Percentiles rank a stretch among this genome's conserved stretches.
These are phyloP conservation scores for Chlorospingus semifuscus DNA, from an alignment of 2,797 vertebrate genomes.

Conservation along the genomic window DNA sequence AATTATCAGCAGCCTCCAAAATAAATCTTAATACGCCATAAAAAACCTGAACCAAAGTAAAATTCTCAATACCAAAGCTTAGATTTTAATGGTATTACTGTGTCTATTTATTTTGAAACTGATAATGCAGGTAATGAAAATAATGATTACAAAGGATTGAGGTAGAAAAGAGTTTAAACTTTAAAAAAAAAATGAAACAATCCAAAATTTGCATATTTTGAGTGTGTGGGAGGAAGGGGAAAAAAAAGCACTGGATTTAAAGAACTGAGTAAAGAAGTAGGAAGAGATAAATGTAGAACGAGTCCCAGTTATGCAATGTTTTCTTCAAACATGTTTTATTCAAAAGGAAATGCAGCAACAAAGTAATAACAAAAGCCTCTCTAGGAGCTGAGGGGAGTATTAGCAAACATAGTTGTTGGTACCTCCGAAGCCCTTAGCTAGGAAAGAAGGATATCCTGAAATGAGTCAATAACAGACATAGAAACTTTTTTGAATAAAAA, in stretches of 20 bases:
- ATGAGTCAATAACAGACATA: neutral
- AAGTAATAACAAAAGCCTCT: neutral
- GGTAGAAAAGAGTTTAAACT: neutral
- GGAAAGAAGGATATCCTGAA: neutral
- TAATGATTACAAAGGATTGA: neutral
- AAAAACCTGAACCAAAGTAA: fast-evolving
- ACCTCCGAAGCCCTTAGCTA: neutral
- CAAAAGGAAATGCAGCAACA: neutral
- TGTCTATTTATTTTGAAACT: neutral
- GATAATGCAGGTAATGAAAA: fast-evolving
- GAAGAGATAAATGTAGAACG: neutral
- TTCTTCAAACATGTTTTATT: neutral
- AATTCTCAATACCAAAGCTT: neutral
- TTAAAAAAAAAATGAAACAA: neutral
- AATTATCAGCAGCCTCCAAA: neutral
- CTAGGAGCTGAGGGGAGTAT: neutral
- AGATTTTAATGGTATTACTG: neutral
- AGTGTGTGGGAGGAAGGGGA: neutral
- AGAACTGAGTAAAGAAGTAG: neutral
- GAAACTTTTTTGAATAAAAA: neutral
- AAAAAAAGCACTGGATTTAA: neutral
- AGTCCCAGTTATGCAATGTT: neutral
- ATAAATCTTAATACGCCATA: neutral
- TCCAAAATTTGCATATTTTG: neutral
- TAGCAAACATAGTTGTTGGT: neutral